Evolutionary conservation across 2,888 invertebrate genomes (phyloP).

Genomic region (Corythucha ciliata): DNA sequence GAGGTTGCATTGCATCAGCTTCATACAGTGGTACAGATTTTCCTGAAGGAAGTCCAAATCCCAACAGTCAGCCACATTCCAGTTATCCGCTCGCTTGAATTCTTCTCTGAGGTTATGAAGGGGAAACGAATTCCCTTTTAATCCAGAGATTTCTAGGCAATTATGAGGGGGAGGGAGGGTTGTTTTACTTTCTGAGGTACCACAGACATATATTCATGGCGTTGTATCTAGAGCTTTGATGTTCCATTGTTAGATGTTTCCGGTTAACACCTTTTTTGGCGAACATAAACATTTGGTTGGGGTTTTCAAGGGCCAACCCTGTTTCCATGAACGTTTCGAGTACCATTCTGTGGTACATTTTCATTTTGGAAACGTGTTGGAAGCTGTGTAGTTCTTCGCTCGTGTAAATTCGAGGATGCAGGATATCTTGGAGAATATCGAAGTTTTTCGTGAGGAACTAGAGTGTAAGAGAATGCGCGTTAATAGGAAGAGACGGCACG

Average conservation of each 20-base stretch:
- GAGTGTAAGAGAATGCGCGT: not conserved
- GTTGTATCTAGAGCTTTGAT: slow-evolving; percentile 5
- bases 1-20: slow-evolving; percentile 20
- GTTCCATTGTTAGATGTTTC: slow-evolving; percentile 18
- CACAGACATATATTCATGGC: slow-evolving; percentile 17
- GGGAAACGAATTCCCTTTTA: not conserved
- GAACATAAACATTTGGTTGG: slow-evolving; percentile 9
- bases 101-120: slow-evolving; percentile 1
- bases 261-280: slow-evolving; percentile 18
- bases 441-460: slow-evolving; percentile 16
- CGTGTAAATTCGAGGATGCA: slow-evolving; percentile 20
- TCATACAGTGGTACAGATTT: not conserved
- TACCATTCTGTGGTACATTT: slow-evolving; percentile 17
- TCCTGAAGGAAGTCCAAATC: slow-evolving; percentile 16
- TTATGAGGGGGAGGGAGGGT: too few relatives aligned
- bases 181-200: slow-evolving; percentile 16
- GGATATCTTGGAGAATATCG: slow-evolving; percentile 18
- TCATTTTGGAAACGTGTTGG: slow-evolving; percentile 18
- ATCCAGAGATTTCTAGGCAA: too few relatives aligned
- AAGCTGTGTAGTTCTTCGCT: slow-evolving; percentile 14
- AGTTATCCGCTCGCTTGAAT: slow-evolving; percentile 17
- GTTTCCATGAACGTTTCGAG: slow-evolving; percentile 19
- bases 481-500: not conserved
- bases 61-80: slow-evolving; percentile 16
- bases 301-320: slow-evolving; percentile 17